Evolutionary conservation across 2,113 vertebrate species (phyloP), one percentile per base, ranked within the genome.

Genomic region (Butorides virescens): DNA sequence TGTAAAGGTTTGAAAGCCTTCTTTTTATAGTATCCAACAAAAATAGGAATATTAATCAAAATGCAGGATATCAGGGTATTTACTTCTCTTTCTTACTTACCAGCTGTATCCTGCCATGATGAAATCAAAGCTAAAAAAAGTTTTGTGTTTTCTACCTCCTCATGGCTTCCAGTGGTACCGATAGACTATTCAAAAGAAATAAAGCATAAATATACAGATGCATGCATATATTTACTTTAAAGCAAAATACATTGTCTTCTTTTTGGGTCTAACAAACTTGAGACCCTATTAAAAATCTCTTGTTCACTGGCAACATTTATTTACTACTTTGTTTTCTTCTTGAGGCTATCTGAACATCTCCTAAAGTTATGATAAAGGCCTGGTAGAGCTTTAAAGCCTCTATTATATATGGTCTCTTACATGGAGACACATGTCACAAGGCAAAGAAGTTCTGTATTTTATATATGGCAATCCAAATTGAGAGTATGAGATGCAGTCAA

Each of bases 71-170:
- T 39, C n/a, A 91, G 18, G 11, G 8, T 55, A 50, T 70, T 70
- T 50, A 37, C n/a, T 61, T 73, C n/a, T 88, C 67, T 80, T 70
- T 87, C 59, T 83, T 71, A 97, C 98, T 98, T 90, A 98, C 98
- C 95, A 92, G 58, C 15, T 87, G 50, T 73, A 78, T 82, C 90
- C 62, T 89, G 94, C 67, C 95, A 91, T 0, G 76, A 59, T 52
- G 98, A 93, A 42, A 98, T 97, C 95, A 99, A 97, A 95, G 98
- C 93, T 80, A 99, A 97, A 97, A 99, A 99, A 52, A 85, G 91
- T 50, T 96, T 98, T 65, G 98, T 99, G 96, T 99, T 99, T 96
- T 99, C 98, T 78, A 94, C 93, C 94, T 99, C 99, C 29, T 98
- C 97, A 0, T 91, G 93, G 96, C 92, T 97, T 97, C 98, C 98